phyloP scores from a whole-genome alignment of 2,888 invertebrate species.

The Sphaerophoria taeniata region DNA sequence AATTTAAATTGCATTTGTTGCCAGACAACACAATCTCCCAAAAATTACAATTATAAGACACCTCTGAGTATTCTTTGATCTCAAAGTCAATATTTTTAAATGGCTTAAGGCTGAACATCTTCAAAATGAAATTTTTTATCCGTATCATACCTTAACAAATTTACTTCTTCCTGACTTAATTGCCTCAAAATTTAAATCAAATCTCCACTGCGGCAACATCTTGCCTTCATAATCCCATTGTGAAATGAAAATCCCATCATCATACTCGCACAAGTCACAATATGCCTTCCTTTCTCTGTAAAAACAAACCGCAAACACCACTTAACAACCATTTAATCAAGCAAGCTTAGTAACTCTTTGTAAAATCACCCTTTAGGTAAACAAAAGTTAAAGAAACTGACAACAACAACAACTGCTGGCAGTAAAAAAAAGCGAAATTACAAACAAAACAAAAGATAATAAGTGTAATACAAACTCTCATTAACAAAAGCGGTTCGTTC shows the following conservation, averaged over 20 bases:
- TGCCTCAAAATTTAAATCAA: constrained; percentile 17
- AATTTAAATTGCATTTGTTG: no score
- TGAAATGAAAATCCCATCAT: constrained; percentile 13
- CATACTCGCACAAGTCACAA: not conserved
- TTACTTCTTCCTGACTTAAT: constrained; percentile 13
- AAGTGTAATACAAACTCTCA: constrained; percentile 58
- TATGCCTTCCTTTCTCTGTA: not conserved
- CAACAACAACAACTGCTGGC: not conserved
- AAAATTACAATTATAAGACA: no score
- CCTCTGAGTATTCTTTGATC: no score
- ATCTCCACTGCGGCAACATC: constrained; percentile 12
- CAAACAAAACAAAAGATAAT: constrained; percentile 52
- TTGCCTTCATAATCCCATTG: constrained; percentile 4
- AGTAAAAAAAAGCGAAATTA: not conserved
- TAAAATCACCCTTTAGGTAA: constrained; percentile 48
- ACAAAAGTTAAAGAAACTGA: not conserved
- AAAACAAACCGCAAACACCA: constrained; percentile 31
- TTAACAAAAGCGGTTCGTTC: constrained; percentile 44
- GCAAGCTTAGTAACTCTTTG: constrained; percentile 47
- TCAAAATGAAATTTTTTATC: not conserved
- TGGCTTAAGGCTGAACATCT: no score
- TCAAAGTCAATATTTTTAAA: no score
- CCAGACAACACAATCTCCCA: no score
- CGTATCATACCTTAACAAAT: not conserved
- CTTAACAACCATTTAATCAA: constrained; percentile 54